A percentile compares a stretch with the other conserved stretches of the same genome.
These are phyloP conservation scores for Noctua pronuba DNA, from an alignment of 2,888 invertebrate species.

Conservation along the genomic window DNA sequence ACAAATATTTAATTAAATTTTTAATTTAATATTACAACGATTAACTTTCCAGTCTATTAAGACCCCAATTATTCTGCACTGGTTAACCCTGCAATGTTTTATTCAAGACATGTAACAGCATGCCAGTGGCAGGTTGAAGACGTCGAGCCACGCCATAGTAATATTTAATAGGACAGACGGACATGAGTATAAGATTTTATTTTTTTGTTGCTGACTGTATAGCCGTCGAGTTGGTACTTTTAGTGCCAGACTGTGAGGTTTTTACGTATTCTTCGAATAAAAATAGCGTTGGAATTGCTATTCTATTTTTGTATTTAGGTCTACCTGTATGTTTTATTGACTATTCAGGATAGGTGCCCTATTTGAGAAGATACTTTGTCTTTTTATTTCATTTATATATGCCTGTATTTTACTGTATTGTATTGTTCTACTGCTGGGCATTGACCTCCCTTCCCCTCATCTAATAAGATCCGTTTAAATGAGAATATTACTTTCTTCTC, in stretches of 20 bases:
- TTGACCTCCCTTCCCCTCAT: too few species aligned
- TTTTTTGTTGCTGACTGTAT: slow-evolving; percentile 43
- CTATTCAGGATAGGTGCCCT: neutral
- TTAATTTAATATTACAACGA: neutral
- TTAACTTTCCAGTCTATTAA: slow-evolving; percentile 27
- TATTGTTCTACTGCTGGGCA: too few species aligned
- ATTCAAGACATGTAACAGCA: slow-evolving; percentile 59
- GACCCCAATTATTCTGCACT: slow-evolving; percentile 41
- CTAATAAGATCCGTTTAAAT: neutral
- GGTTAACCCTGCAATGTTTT: slow-evolving; percentile 61
- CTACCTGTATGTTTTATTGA: slow-evolving; percentile 13
- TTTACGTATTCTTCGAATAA: slow-evolving; percentile 25
- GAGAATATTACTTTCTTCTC: neutral
- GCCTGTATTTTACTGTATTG: neutral
- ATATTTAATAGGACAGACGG: slow-evolving; percentile 62
- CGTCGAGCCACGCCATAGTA: slow-evolving; percentile 40
- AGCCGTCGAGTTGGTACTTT: slow-evolving; percentile 3
- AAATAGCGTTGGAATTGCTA: slow-evolving; percentile 17
- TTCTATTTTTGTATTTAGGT: slow-evolving; percentile 33
- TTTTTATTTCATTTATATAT: slow-evolving; percentile 6
- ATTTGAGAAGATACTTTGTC: neutral
- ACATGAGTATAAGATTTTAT: slow-evolving; percentile 57
- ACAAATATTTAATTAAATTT: too few species aligned
- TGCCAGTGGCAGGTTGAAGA: slow-evolving; percentile 56
- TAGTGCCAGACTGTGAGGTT: neutral